Base-by-base conservation (phyloP, 2,797 vertebrate species). In the Myiotriccus ornatus region DNA sequence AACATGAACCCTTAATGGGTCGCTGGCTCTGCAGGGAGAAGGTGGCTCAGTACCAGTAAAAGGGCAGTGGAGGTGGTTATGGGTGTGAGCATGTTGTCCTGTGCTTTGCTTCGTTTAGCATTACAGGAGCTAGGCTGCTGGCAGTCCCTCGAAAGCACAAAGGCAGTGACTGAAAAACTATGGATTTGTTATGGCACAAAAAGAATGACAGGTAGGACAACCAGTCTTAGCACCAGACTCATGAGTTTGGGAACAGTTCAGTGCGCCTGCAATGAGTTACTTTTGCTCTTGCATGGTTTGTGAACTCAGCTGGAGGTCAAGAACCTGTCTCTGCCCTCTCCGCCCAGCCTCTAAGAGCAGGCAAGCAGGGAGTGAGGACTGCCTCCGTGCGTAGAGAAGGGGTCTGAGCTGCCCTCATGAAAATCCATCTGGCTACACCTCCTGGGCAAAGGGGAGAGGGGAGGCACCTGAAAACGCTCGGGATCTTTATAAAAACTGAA, bases 11-110 rank as follows among this genome's bases (percentile, higher is more conserved):
- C 35, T 86, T 78, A 30, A 32, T 12, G 34, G 6, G 39, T 47
- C 0, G 0, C 57, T 84, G 62, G 57, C 44, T 50, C 32, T 0
- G 0, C 22, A 43, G 52, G 55, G 35, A 50, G 30, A 16, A 8
- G 3, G 15, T 7, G 32, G 34, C 84, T 70, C 50, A 14, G 28
- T 32, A 30, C 10, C 24, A 28, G 81, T 43, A 27, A 7, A 67
- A 67, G 64, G 27, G 52, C 41, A 22, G 10, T 0, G 1, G 8
- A 30, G 35, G 15, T 65, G 17, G 20, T 18, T 76, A 21, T 30
- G 35, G 39, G 23, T n/a, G 62, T 43, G 50, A 65, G 52, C 13
- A 9, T 0, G 0, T 55, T 70, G 35, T 82, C 63, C 80, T 11
- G 5, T 34, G 30, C 32, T 80, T 65, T 83, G 52, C 64, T 77